A percentile compares a stretch with the other conserved stretches of the same genome.
Conservation (phyloP, 2,888 invertebrate species). For the Dicyrtomina minuta region DNA sequence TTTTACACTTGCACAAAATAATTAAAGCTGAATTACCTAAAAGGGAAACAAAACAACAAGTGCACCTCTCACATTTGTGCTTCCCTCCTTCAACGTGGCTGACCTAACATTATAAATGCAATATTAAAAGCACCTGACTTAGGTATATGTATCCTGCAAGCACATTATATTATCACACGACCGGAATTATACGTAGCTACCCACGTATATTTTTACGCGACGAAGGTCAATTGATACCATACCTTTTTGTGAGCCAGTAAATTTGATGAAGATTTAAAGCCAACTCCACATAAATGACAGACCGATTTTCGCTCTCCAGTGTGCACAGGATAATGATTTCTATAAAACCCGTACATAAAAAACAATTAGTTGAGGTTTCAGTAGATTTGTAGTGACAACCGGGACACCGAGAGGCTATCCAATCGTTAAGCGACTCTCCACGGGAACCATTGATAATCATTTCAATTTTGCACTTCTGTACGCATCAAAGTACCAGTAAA, state of each 20-base stretch:
- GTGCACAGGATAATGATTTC: conserved; percentile 29
- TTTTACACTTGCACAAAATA: conserved; percentile 1
- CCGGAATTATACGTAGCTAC: too few relatives aligned
- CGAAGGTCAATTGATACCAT: too few relatives aligned
- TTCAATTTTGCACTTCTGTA: too few relatives aligned
- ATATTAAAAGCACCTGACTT: neutral
- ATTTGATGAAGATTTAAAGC: conserved; percentile 30
- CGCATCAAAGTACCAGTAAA: too few relatives aligned
- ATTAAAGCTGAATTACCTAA: conserved; percentile 19
- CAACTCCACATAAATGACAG: conserved; percentile 28
- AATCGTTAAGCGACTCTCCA: too few relatives aligned
- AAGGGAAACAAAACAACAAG: conserved; percentile 21
- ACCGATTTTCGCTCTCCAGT: conserved; percentile 20
- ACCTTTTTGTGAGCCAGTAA: conserved; percentile 29
- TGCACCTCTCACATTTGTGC: conserved; percentile 20
- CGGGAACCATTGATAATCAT: too few relatives aligned
- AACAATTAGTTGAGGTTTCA: neutral
- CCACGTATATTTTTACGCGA: too few relatives aligned
- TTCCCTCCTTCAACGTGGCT: conserved; percentile 24
- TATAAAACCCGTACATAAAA: too few relatives aligned
- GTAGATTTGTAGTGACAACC: neutral
- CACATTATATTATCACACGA: too few relatives aligned
- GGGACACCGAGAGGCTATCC: too few relatives aligned
- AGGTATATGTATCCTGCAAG: too few relatives aligned
- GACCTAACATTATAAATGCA: neutral